Conservation (phyloP, 2,888 invertebrate genomes). For the Galeruca laticollis region DNA sequence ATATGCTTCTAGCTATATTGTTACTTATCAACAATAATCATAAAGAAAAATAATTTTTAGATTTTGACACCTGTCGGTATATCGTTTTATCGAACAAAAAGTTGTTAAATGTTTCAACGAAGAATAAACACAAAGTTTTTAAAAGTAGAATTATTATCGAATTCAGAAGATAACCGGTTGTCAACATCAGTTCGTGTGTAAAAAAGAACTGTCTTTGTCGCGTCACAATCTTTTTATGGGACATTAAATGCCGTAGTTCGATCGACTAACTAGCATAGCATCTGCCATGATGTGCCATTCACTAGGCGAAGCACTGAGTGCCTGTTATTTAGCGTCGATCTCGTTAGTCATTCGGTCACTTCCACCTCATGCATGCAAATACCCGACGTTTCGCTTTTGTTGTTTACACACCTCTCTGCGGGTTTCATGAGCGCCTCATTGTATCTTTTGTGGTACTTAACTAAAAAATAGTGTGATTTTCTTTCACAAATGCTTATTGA, state of each 20-base stretch:
- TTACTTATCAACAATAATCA: no score
- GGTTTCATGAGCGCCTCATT: conserved; percentile 3
- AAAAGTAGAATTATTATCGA: not conserved
- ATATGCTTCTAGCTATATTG: no score
- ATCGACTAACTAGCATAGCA: conserved; percentile 42
- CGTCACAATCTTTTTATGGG: conserved; percentile 53
- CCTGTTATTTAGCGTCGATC: conserved; percentile 48
- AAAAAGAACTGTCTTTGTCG: conserved; percentile 41
- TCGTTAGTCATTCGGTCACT: conserved; percentile 45
- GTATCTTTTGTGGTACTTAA: not conserved
- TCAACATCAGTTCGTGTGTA: not conserved
- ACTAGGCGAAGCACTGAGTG: conserved; percentile 39
- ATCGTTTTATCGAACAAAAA: no score
- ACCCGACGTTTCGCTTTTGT: conserved; percentile 39
- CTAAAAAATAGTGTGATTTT: not conserved
- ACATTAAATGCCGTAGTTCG: conserved; percentile 45
- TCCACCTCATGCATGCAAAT: conserved; percentile 35
- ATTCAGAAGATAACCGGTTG: conserved; percentile 3
- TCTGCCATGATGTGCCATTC: conserved; percentile 49
- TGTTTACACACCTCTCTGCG: conserved; percentile 36
- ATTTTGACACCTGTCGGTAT: no score
- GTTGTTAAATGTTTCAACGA: no score
- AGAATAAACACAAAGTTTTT: not conserved
- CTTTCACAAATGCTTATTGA: no score
- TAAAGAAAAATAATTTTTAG: no score